Evolutionary conservation across 2,797 vertebrate genomes (phyloP), one percentile per base, ranked within the genome.

Genomic region (Harpagifer antarcticus): DNA sequence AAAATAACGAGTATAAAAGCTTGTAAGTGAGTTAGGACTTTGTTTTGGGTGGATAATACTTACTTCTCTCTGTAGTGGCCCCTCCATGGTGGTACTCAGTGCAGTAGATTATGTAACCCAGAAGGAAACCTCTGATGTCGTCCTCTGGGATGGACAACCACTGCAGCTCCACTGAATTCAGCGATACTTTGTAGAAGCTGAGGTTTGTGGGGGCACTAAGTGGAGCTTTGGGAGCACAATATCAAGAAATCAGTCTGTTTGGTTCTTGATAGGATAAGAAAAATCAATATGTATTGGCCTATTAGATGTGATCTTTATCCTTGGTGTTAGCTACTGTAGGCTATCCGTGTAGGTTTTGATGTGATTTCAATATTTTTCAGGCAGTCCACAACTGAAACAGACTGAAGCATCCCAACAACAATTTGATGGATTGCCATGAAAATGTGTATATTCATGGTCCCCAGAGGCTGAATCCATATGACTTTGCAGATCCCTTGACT

Each of bases 131-230:
- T 78, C 88, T 53, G 55, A 88, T 0, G 15, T 97, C 93, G 20
- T 96, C 89, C 9, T 93, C 89, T 16, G 91, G 76, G 84, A 97
- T 92, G n/a, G 90, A 3, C 0, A 60, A 84, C 97, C 97, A 98
- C 71, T 86, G 84, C 60, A 97, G 90, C 69, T 84, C 43, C 67
- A 86, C 84, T 4, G 96, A 96, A 37, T 78, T 79, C 40, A 86
- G 80, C 3, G 89, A 95, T 66, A 93, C 61, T 9, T 90, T 92
- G 75, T 44, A 40, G 78, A 86, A 10, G 50, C 81, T 96, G 81
- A 97, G 79, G 81, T 96, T 95, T 20, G 37, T 0, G 0, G 97
- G 96, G 65, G 94, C 94, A 0, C 79, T 70, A 19, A 88, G 71
- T 0, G 97, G 97, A 76, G 92, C 97, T 97, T 75, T 31, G 78